phyloP scores from a whole-genome alignment of 2,888 invertebrate genomes.

The Xylota segnis region DNA sequence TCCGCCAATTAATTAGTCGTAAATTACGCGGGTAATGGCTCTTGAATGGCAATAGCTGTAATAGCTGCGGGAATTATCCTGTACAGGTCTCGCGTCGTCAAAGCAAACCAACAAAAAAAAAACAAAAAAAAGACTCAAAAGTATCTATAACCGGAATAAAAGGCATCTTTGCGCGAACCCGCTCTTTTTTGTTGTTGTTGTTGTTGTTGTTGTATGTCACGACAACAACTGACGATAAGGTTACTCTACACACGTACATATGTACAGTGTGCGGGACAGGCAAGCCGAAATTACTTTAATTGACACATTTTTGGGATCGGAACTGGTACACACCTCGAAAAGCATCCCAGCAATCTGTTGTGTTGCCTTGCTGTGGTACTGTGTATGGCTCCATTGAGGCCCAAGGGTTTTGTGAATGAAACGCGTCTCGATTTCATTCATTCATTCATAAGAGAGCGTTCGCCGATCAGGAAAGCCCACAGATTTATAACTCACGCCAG shows the following conservation, averaged over 20 bases:
- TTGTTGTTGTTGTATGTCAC: constrained; percentile 70
- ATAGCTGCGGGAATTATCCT: constrained; percentile 73
- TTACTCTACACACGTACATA: constrained; percentile 20
- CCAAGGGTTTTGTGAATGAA: constrained; percentile 69
- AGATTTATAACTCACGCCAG: constrained; percentile 76
- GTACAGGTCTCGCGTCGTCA: constrained; percentile 46
- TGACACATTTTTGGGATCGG: constrained; percentile 77
- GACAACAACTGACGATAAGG: constrained; percentile 48
- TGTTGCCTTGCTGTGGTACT: background rate
- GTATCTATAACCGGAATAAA: constrained; percentile 29
- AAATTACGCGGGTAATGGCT: constrained; percentile 76
- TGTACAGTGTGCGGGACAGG: constrained; percentile 41
- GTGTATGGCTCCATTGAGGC: constrained; percentile 61
- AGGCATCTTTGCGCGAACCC: constrained; percentile 40
- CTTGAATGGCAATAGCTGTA: constrained; percentile 57
- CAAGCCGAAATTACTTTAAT: constrained; percentile 71
- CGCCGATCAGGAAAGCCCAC: constrained; percentile 69
- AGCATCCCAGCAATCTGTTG: constrained; percentile 50
- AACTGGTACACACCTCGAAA: constrained; percentile 67
- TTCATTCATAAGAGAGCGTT: constrained; percentile 60
- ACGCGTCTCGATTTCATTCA: constrained; percentile 63
- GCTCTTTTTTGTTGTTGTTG: too few species aligned
- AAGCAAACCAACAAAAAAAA: background rate
- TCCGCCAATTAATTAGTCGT: constrained; percentile 77
- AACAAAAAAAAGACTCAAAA: constrained; percentile 14